phyloP scores from a whole-genome alignment of 2,888 invertebrate species.

The Pogonocherus hispidulus region DNA sequence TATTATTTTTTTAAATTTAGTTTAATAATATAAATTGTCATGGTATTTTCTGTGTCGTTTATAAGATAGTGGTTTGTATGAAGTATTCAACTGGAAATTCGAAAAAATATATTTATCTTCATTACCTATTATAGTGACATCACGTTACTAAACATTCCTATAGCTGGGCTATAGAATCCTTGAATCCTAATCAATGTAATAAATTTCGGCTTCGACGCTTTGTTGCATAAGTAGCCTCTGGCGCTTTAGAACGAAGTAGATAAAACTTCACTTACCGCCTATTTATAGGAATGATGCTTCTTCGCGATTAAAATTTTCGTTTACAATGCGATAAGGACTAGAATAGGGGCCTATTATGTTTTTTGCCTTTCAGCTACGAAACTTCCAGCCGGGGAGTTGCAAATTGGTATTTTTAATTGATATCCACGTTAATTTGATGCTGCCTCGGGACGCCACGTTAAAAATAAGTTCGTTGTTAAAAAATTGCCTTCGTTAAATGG shows the following conservation, averaged over 20 bases:
- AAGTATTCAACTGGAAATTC: no score
- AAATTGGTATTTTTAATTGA: constrained; percentile 32
- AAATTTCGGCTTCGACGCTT: no score
- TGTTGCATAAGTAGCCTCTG: no score
- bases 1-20: no score
- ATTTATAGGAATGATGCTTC: not conserved
- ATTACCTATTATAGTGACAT: no score
- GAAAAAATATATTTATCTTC: no score
- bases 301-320: not conserved
- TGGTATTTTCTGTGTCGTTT: no score
- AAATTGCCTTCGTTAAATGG: constrained; percentile 28
- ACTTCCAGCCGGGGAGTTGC: constrained; percentile 15
- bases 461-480: constrained; percentile 27
- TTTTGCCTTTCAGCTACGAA: constrained; percentile 14
- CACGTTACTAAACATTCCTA: no score
- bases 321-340: not conserved
- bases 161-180: no score
- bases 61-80: no score
- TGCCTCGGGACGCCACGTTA: constrained; percentile 14
- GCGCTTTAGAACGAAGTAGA: not conserved
- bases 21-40: no score
- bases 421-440: constrained; percentile 25
- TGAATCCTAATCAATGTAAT: no score
- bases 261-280: not conserved
- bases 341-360: constrained; percentile 14